phyloP scores from a whole-genome alignment of 2,888 invertebrate genomes.

The Hemithea aestivaria region DNA sequence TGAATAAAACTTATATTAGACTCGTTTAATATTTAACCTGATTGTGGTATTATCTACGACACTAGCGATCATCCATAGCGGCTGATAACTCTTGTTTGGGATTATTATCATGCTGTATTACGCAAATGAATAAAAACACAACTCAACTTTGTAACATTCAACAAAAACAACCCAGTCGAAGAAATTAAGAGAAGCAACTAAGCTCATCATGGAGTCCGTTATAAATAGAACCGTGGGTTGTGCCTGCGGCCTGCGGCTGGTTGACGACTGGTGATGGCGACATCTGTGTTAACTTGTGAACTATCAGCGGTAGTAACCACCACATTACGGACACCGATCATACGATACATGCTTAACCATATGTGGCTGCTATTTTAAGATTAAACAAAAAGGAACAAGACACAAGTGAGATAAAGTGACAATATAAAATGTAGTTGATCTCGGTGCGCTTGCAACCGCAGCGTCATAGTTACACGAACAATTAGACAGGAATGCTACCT shows the following conservation, averaged over 20 bases:
- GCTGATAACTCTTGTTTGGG: too few species aligned
- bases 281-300: constrained; percentile 14
- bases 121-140: background rate
- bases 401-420: constrained; percentile 18
- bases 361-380: too few species aligned
- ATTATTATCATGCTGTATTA: background rate
- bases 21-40: too few species aligned
- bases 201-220: constrained; percentile 6
- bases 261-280: constrained; percentile 2
- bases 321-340: constrained; percentile 6
- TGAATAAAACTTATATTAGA: background rate
- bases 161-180: constrained; percentile 8
- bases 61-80: too few species aligned
- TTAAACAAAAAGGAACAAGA: constrained; percentile 27
- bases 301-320: constrained; percentile 7
- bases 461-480: constrained; percentile 42
- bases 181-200: constrained; percentile 4
- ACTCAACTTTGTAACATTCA: too few species aligned
- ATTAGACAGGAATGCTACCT: constrained; percentile 41
- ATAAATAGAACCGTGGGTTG: constrained; percentile 15
- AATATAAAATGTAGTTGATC: constrained; percentile 28
- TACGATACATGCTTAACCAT: constrained; percentile 1
- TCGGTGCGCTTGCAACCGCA: constrained; percentile 28
- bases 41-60: too few species aligned
- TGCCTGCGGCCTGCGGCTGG: too few species aligned